These are phyloP conservation scores for human DNA, from an alignment of 2,113 vertebrate genomes.

Conservation along the genomic window DNA sequence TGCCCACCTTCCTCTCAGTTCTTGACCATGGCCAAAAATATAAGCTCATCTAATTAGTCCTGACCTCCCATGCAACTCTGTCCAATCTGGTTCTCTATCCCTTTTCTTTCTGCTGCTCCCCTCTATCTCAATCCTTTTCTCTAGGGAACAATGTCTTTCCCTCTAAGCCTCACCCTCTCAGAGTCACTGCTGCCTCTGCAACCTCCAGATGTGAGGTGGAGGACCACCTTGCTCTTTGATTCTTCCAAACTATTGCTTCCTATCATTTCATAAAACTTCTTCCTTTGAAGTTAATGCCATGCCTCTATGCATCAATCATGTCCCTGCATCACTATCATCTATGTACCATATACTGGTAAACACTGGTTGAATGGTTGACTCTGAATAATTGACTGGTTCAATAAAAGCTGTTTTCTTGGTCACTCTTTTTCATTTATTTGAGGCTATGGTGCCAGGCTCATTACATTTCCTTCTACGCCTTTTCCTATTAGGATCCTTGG, in stretches of 20 bases:
- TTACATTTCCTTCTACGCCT: neutral
- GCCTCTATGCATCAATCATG: neutral
- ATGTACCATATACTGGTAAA: neutral
- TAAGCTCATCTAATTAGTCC: too few species aligned
- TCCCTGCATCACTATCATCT: neutral
- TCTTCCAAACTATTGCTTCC: neutral
- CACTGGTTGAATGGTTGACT: neutral
- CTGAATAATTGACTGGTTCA: neutral
- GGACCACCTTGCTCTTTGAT: neutral
- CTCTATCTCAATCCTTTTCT: neutral
- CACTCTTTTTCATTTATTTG: neutral
- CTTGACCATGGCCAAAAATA: too few species aligned
- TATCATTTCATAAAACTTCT: neutral
- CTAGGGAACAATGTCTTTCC: neutral
- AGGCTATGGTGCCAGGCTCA: neutral
- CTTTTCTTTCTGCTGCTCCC: neutral
- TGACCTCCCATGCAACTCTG: neutral
- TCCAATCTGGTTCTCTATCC: neutral
- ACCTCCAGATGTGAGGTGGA: too few species aligned
- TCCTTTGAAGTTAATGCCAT: neutral
- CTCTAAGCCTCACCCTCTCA: too few species aligned
- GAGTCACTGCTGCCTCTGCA: neutral
- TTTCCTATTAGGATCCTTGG: neutral
- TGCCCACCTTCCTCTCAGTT: neutral
- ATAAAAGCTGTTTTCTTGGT: neutral